A percentile compares a stretch with the other conserved stretches of the same genome.
phyloP scores from a whole-genome alignment of 2,113 vertebrate genomes.

The Raja brachyura region DNA sequence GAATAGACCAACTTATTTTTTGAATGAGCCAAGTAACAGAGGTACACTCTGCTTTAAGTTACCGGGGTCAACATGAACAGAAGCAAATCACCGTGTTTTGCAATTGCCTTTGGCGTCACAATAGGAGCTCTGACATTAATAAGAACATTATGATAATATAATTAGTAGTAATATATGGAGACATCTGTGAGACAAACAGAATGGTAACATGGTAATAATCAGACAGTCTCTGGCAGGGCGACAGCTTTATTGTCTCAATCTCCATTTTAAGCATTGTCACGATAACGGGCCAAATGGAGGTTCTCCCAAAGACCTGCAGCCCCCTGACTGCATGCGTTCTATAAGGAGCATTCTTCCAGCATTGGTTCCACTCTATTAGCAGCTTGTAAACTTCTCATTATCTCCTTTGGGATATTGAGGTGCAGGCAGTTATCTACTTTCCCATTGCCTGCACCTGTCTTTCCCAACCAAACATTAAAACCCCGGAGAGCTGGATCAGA shows the following conservation, averaged over 20 bases:
- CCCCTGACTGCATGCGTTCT: slow-evolving; percentile 71
- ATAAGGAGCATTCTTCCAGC: slow-evolving; percentile 59
- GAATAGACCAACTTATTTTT: neutral
- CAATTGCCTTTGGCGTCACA: slow-evolving; percentile 23
- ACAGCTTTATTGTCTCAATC: slow-evolving; percentile 30
- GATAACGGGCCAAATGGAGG: slow-evolving; percentile 60
- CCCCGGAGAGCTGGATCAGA: neutral
- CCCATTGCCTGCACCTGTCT: slow-evolving; percentile 35
- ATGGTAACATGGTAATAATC: slow-evolving; percentile 19
- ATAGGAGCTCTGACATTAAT: slow-evolving; percentile 27
- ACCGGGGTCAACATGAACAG: neutral
- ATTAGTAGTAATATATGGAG: slow-evolving; percentile 37
- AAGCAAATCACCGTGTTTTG: neutral
- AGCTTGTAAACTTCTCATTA: slow-evolving; percentile 96
- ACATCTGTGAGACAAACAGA: slow-evolving; percentile 45
- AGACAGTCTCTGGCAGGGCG: neutral
- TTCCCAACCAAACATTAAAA: slow-evolving; percentile 6
- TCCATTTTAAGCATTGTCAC: slow-evolving; percentile 44
- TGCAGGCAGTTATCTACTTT: slow-evolving; percentile 45
- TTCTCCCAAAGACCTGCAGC: slow-evolving; percentile 80
- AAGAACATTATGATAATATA: slow-evolving; percentile 25
- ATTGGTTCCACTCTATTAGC: slow-evolving; percentile 98
- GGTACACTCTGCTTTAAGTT: neutral
- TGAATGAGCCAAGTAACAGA: neutral
- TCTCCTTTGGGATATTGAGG: slow-evolving; percentile 49